Conservation (phyloP, 2,888 invertebrate genomes). For the Cecidostiba fungosa region DNA sequence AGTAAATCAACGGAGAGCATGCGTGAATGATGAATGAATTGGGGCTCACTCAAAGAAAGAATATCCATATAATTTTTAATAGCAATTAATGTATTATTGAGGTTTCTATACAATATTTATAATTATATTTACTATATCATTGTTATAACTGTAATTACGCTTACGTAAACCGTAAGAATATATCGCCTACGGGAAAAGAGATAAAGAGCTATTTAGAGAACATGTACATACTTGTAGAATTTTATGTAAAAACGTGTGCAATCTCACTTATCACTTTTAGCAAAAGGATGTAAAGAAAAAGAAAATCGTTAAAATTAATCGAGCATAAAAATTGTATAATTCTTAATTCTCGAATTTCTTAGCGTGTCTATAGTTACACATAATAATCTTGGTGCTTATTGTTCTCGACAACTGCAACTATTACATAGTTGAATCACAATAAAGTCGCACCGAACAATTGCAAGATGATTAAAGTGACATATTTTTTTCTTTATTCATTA, state of each 20-base stretch:
- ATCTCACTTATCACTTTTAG: constrained; percentile 62
- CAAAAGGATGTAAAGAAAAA: constrained; percentile 58
- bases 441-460: constrained; percentile 60
- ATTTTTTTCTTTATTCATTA: constrained; percentile 22
- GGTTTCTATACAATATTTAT: constrained; percentile 80
- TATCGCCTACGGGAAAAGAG: constrained; percentile 72
- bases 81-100: constrained; percentile 79
- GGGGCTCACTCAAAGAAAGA: background rate
- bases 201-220: constrained; percentile 71
- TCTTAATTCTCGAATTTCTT: constrained; percentile 44
- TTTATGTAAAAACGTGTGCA: constrained; percentile 66
- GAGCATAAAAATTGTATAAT: constrained; percentile 56
- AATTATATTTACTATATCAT: constrained; percentile 77
- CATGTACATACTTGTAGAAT: constrained; percentile 66
- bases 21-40: background rate
- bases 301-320: constrained; percentile 36
- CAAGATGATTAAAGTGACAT: constrained; percentile 55
- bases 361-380: constrained; percentile 49
- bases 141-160: constrained; percentile 74
- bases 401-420: constrained; percentile 60
- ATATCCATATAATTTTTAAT: constrained; percentile 73
- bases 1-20: background rate
- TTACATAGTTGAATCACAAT: constrained; percentile 64
- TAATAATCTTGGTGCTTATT: constrained; percentile 56
- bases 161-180: constrained; percentile 74